phyloP scores from a whole-genome alignment of 2,113 vertebrate genomes.

The Columbina picui region DNA sequence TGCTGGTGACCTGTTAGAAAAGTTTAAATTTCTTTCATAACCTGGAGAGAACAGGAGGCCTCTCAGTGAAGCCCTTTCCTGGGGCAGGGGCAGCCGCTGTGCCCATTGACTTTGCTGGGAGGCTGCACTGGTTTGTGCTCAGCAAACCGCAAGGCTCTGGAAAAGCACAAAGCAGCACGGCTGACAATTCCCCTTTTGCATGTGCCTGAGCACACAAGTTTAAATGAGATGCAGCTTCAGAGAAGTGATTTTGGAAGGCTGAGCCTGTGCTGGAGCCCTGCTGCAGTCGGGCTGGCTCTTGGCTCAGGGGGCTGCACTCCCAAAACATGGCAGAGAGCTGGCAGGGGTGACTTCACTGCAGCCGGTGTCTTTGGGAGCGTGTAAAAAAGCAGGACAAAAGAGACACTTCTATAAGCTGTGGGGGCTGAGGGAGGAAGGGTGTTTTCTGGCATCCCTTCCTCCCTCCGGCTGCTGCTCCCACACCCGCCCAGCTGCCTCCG shows the following conservation, averaged over 20 bases:
- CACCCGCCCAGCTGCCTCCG: accelerated
- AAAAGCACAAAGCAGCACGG: background rate
- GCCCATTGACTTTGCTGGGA: background rate
- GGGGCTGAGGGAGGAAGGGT: background rate
- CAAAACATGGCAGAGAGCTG: accelerated
- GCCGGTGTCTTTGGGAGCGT: accelerated
- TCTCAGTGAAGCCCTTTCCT: background rate
- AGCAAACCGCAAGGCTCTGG: background rate
- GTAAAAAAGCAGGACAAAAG: background rate
- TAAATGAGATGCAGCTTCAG: background rate
- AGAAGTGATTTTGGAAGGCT: background rate
- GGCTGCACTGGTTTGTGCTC: background rate
- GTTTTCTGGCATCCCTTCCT: background rate
- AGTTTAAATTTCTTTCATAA: background rate
- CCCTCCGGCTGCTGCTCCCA: background rate
- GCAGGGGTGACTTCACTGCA: accelerated
- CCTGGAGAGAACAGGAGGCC: background rate
- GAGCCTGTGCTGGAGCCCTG: background rate
- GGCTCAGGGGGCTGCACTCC: background rate
- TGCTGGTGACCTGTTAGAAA: background rate
- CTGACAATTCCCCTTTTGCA: background rate
- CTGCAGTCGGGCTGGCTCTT: background rate
- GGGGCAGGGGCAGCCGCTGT: background rate
- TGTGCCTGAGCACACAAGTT: background rate
- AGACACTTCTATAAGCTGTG: accelerated